Evolutionary conservation across 2,113 vertebrate genomes (phyloP).

Genomic region (Pleuronectes platessa): DNA sequence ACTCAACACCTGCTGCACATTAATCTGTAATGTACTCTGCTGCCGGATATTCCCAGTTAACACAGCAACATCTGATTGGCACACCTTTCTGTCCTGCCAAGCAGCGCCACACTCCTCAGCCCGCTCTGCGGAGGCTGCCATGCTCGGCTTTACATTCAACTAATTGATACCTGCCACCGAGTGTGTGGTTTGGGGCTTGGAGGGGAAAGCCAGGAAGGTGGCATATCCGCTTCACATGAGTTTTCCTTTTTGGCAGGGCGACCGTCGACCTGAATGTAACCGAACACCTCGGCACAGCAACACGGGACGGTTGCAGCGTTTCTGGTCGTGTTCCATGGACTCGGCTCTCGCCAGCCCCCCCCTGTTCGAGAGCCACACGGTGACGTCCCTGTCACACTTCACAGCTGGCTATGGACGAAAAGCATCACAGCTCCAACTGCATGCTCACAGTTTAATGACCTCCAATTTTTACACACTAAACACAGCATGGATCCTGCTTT

Average conservation of each 20-base stretch:
- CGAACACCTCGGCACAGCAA: slow-evolving; percentile 54
- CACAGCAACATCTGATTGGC: slow-evolving; percentile 66
- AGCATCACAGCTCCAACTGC: slow-evolving; percentile 51
- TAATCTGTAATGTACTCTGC: slow-evolving; percentile 60
- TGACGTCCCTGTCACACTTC: slow-evolving; percentile 54
- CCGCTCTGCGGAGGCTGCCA: slow-evolving; percentile 7
- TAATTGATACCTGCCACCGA: slow-evolving; percentile 45
- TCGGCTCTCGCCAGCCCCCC: slow-evolving; percentile 51
- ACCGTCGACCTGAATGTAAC: slow-evolving; percentile 59
- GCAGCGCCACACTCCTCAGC: slow-evolving; percentile 4
- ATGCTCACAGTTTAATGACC: slow-evolving; percentile 51
- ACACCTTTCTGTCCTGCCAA: slow-evolving; percentile 58
- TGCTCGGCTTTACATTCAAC: slow-evolving; percentile 18
- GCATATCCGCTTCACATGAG: slow-evolving; percentile 61
- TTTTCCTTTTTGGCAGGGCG: slow-evolving; percentile 58
- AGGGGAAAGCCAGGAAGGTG: slow-evolving; percentile 56
- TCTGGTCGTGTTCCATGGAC: slow-evolving; percentile 62
- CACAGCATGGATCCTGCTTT: slow-evolving; percentile 45
- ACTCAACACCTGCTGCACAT: slow-evolving; percentile 76
- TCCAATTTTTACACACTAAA: slow-evolving; percentile 48
- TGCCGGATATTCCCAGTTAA: slow-evolving; percentile 68
- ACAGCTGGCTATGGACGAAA: slow-evolving; percentile 42
- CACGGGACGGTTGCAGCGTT: slow-evolving; percentile 54
- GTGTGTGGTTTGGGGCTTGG: slow-evolving; percentile 45
- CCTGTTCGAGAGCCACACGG: slow-evolving; percentile 35